Percentiles rank a stretch among this genome's conserved stretches.
Evolutionary conservation across 2,888 invertebrate species (phyloP).

Genomic region (Drosophila ustulata): DNA sequence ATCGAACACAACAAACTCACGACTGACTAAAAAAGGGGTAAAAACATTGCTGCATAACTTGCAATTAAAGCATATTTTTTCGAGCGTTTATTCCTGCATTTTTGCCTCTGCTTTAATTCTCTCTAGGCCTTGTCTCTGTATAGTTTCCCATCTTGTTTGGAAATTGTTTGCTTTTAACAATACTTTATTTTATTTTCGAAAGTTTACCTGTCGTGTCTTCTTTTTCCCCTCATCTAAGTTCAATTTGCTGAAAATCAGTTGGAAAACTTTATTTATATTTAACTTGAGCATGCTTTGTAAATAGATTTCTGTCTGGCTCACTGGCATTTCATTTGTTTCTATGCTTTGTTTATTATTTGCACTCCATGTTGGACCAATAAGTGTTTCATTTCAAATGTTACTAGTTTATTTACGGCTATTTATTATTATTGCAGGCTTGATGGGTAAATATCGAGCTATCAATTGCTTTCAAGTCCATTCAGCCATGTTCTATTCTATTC

Average conservation of each 20-base stretch:
- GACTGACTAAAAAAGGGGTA: neutral
- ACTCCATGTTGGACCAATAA: neutral
- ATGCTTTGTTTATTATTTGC: neutral
- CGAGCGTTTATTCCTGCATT: constrained; percentile 4
- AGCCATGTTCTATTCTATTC: constrained; percentile 6
- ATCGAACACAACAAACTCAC: neutral
- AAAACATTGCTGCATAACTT: constrained; percentile 17
- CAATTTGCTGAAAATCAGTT: neutral
- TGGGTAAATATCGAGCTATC: neutral
- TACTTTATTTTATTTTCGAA: constrained; percentile 1
- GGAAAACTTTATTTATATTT: constrained; percentile 14
- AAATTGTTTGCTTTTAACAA: constrained; percentile 7
- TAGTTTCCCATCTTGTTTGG: neutral
- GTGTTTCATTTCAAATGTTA: constrained; percentile 12
- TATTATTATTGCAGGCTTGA: neutral
- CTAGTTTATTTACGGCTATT: no score
- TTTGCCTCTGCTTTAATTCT: constrained; percentile 7
- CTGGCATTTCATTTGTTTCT: neutral
- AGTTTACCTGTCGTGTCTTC: neutral
- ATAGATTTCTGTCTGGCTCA: neutral
- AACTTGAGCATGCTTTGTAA: constrained; percentile 1
- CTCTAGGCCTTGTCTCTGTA: neutral
- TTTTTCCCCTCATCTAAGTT: neutral
- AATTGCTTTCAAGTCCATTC: neutral
- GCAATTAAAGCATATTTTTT: constrained; percentile 21